phyloP scores from a whole-genome alignment of 2,888 invertebrate species.

The Lasioglossum morio region DNA sequence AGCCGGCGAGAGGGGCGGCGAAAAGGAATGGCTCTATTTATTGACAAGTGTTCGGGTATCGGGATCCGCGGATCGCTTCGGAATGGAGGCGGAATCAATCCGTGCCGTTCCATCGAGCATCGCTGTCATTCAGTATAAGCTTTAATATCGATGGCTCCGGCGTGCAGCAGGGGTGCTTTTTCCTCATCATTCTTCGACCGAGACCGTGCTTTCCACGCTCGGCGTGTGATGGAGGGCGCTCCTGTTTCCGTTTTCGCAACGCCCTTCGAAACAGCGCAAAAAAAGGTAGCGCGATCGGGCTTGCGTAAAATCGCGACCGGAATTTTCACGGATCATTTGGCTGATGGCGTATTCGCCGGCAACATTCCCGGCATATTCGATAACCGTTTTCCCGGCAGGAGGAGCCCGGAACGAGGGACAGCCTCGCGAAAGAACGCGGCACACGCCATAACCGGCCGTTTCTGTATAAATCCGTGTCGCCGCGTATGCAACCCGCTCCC shows the following conservation, averaged over 20 bases:
- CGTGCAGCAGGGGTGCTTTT: constrained; percentile 50
- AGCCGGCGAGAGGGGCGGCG: background rate
- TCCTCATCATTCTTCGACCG: constrained; percentile 45
- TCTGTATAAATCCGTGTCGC: constrained; percentile 54
- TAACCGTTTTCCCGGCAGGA: constrained; percentile 65
- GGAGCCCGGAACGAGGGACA: constrained; percentile 30
- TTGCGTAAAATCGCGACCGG: constrained; percentile 73
- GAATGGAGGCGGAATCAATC: constrained; percentile 71
- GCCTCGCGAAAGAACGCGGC: constrained; percentile 33
- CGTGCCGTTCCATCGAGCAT: constrained; percentile 55
- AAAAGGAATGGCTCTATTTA: constrained; percentile 48
- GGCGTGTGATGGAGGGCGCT: background rate
- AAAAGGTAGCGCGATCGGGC: constrained; percentile 56
- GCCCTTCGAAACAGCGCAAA: background rate
- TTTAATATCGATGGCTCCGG: constrained; percentile 73
- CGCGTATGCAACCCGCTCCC: background rate
- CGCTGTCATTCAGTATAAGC: constrained; percentile 68
- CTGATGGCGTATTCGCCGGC: constrained; percentile 78
- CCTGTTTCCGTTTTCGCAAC: background rate
- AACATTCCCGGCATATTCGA: constrained; percentile 77
- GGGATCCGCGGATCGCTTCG: constrained; percentile 50
- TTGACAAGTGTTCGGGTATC: constrained; percentile 52
- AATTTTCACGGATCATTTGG: constrained; percentile 82
- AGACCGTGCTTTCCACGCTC: constrained; percentile 22
- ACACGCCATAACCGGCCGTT: constrained; percentile 54